Evolutionary conservation across 2,888 invertebrate genomes (phyloP), one percentile per base, ranked within the genome.

Genomic region (Chymomyza fuscimana): DNA sequence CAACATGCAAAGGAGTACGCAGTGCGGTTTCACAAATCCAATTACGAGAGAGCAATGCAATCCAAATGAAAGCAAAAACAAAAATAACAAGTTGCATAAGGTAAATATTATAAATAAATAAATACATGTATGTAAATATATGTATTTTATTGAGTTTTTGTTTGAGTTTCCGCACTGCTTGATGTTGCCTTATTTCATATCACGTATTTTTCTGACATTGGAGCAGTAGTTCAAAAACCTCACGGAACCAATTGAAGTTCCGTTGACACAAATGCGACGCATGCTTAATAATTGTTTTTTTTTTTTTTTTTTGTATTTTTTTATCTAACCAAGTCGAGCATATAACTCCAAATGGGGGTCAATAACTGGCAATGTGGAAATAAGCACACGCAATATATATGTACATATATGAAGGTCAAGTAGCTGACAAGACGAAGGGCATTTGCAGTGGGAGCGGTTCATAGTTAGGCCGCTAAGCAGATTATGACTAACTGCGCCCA

Each of bases 221-320:
- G 65, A 68, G 72, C 58, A 65, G 64, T 77, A 69, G 86, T 83
- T 88, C 88, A 88, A 83, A 83, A 88, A 86, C 81, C 84, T 81
- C 84, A 77, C 66, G 54, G 72, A 72, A 73, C 65, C 87, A 86
- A 83, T 83, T 87, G 67, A 74, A 83, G 88, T 79, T 83, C 77
- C 86, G 88, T 87, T 83, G 82, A 83, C 82, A 80, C 74, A 83
- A 78, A 72, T 80, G 78, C 66, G 62, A 16, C 54, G 66, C 29
- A 15, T 36, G 15, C 25, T 29, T 63, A 70, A 7, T 65, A 75
- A 69, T 67, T 71, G 76, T 52, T 67, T 74, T 52, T 56, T 36
- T 69, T 66, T 59, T 51, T 58, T 65, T 2, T 29, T 29, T 32
- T 63, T 67, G 65, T 76, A 2, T 15, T 10, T n/a, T 5, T 51